Percentiles rank a stretch among this genome's conserved stretches.
phyloP scores from a whole-genome alignment of 2,888 invertebrate genomes.

The Thyatira batis region DNA sequence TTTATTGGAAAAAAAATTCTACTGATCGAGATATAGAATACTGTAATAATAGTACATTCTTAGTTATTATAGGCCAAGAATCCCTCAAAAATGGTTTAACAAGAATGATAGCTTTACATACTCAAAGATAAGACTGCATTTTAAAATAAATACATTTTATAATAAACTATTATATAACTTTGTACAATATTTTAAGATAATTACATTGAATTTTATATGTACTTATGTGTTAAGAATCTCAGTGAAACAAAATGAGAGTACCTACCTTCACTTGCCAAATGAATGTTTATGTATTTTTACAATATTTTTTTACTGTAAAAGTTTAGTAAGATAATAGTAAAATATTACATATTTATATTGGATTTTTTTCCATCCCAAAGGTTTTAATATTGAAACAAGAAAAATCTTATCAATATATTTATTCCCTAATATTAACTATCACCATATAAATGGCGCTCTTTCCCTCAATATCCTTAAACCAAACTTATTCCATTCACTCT shows the following conservation, averaged over 20 bases:
- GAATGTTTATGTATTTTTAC: not conserved
- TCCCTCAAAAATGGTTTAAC: not conserved
- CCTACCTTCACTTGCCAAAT: not conserved
- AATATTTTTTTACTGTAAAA: not conserved
- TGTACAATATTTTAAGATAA: no score
- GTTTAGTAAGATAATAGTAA: not conserved
- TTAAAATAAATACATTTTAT: not conserved
- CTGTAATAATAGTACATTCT: no score
- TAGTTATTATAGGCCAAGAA: no score
- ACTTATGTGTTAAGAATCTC: not conserved
- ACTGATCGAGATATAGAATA: no score
- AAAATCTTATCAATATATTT: constrained; percentile 5
- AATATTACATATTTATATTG: constrained; percentile 10
- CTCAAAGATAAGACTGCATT: constrained; percentile 13
- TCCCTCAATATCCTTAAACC: constrained; percentile 94
- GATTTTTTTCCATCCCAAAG: not conserved
- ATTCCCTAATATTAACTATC: constrained; percentile 17
- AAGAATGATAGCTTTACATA: not conserved
- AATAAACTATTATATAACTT: no score
- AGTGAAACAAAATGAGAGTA: not conserved
- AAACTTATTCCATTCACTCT: constrained; percentile 92
- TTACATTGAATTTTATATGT: no score
- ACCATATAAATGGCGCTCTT: constrained; percentile 96
- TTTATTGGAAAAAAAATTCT: no score
- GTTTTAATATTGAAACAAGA: not conserved